phyloP scores from a whole-genome alignment of 2,888 invertebrate genomes.

The Polymixis flavicincta region DNA sequence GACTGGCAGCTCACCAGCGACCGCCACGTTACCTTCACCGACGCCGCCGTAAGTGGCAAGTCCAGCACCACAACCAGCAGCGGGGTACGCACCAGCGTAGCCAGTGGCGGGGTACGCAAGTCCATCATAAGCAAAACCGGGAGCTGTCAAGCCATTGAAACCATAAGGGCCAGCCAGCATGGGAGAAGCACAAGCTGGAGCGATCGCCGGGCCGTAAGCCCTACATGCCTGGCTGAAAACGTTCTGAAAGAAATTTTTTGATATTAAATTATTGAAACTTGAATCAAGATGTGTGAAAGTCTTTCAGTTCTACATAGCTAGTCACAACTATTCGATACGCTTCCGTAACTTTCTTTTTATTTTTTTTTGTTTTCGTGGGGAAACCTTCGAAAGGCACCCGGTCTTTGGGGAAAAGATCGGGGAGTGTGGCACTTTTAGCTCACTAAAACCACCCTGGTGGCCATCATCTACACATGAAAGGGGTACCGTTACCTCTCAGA shows the following conservation, averaged over 20 bases:
- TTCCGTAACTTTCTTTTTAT: no score
- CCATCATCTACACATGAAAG: no score
- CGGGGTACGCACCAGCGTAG: background rate
- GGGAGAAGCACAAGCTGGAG: background rate
- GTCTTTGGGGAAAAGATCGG: no score
- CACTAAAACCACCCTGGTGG: no score
- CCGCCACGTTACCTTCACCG: conserved; percentile 69
- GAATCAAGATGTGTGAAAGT: background rate
- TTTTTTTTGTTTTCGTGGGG: no score
- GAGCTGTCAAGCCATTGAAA: background rate
- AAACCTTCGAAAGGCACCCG: no score
- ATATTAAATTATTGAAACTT: background rate
- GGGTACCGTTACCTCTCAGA: no score
- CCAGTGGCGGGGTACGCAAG: background rate
- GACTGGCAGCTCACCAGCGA: conserved; percentile 61
- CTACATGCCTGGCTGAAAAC: conserved; percentile 47
- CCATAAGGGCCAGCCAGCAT: background rate
- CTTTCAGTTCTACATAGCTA: background rate
- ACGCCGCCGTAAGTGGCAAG: conserved; percentile 50
- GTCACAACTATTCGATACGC: no score
- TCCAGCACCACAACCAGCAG: background rate
- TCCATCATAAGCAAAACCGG: conserved; percentile 16
- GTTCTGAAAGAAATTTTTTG: conserved; percentile 29
- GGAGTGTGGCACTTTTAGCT: no score
- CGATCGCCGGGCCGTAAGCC: background rate